Evolutionary conservation across 2,888 invertebrate genomes (phyloP), one percentile per base, ranked within the genome.

Genomic region (Andrena dorsata): DNA sequence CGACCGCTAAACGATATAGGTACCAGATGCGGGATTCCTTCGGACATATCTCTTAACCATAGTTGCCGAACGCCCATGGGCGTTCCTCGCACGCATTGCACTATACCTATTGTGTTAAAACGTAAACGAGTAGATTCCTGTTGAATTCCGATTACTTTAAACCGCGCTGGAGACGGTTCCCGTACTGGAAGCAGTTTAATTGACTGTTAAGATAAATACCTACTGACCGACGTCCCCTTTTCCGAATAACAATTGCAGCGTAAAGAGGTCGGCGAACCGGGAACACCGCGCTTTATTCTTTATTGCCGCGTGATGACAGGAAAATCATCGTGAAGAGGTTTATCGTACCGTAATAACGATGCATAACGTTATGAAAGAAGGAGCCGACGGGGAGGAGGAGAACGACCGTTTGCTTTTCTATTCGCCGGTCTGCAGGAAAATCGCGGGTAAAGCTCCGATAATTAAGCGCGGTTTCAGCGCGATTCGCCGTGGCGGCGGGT

Each of bases 211-310:
- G 69, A 53, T 30, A 49, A 26, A 30, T 41, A 13, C 20, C 64
- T 41, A 13, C 20, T 70, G 30, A 58, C 65, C 41, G 35, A 56
- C 58, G n/a, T 26, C 49, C 63, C 65, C 65, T 65, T n/a, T 16
- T 66, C 53, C 35, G 65, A 71, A 70, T 58, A 58, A 80, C 71
- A 80, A 70, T 70, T 58, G 13, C 20, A 16, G n/a, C 20, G 66
- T 51, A 77, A 80, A 65, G 80, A 77, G 80, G 70, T 61, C 60
- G 70, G 53, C 80, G 78, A 77, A 80, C 80, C 78, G 80, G 78
- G 70, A 66, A 63, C 56, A 51, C 41, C 28, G 13, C 26, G 51
- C 70, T 77, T 79, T 49, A 58, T 76, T 41, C 65, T 77, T 80
- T 51, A 60, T 76, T 41, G 64, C 41, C 70, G 70, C 23, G 58